Evolutionary conservation across 1,140 invertebrate species (phyloP).

Genomic region (Acromyrmex heyeri): DNA sequence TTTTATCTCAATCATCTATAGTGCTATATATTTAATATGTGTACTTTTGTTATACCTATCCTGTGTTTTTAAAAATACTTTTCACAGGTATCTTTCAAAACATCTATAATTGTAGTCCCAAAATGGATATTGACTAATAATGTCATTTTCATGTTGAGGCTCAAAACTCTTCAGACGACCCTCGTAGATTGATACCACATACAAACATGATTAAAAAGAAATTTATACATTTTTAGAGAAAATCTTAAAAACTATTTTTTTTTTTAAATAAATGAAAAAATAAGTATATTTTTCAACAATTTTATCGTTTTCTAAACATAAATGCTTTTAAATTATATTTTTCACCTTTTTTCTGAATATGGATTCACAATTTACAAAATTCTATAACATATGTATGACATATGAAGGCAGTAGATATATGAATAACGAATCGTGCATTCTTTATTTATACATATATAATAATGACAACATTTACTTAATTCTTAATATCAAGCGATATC

Average conservation of each 20-base stretch:
- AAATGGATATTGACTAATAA: too few species aligned
- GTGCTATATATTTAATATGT: too few species aligned
- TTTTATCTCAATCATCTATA: too few species aligned
- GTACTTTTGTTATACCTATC: too few species aligned
- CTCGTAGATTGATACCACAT: neutral
- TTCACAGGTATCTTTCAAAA: too few species aligned
- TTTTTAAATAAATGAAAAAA: too few species aligned
- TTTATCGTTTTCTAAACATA: neutral
- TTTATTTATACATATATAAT: neutral
- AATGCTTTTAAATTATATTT: neutral
- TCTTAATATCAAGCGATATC: neutral
- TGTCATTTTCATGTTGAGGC: too few species aligned
- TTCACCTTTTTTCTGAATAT: neutral
- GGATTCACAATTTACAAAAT: neutral
- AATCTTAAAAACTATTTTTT: too few species aligned
- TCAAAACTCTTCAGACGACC: too few species aligned
- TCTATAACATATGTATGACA: neutral
- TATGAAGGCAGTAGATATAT: neutral
- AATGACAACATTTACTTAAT: neutral
- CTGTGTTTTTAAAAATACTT: too few species aligned
- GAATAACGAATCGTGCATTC: neutral
- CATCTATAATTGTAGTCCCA: too few species aligned
- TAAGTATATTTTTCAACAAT: neutral
- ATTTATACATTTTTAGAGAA: conserved; percentile 1
- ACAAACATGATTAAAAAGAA: neutral